Base-by-base conservation (phyloP, 1,140 invertebrate genomes). In the Drosophila equinoxialis region DNA sequence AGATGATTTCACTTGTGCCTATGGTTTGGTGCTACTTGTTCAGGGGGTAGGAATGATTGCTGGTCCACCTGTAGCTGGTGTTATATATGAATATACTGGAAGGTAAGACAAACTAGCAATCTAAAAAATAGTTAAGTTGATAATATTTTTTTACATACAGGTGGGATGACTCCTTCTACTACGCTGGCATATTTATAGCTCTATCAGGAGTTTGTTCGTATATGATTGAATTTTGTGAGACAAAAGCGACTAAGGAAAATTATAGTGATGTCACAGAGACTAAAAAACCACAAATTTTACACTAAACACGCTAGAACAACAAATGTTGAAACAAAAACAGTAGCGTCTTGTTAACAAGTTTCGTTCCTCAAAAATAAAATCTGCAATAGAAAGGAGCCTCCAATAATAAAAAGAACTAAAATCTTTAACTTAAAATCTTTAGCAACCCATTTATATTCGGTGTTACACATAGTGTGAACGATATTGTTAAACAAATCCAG, bases 1-100 rank as follows among this genome's bases (percentile, higher is more conserved):
- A 68, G 93, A 94, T 48, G 91, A 93, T 73, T 98, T 99, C 90
- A 97, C 97, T 1, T 96, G 95, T 76, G 97, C 96, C 6, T 98
- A 98, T 92, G 97, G 98, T 37, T 93, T 98, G 37, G 95, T 97
- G 48, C 93, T 98, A 17, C 92, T 98, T 13, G 96, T 97, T 81
- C 97, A 98, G 93, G 98, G 98, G 5, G 92, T 95, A 65, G 94
- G 94, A 42, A 94, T 94, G 92, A 90, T 95, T 35, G 89, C 93
- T 30, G 94, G 94, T 42, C 94, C 94, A 6, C 94, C 94, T 3
- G 93, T 94, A 85, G 94, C 94, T 69, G 94, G 94, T 93, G 75
- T 79, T 33, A 92, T 92, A n/a, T 92, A 74, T 64, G 91, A 92
- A 58, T n/a, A 67, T n/a, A 91, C 77, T 35, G 67, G 72, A 65